Evolutionary conservation across 2,888 invertebrate species (phyloP).

Genomic region (Palloptera scutellata): DNA sequence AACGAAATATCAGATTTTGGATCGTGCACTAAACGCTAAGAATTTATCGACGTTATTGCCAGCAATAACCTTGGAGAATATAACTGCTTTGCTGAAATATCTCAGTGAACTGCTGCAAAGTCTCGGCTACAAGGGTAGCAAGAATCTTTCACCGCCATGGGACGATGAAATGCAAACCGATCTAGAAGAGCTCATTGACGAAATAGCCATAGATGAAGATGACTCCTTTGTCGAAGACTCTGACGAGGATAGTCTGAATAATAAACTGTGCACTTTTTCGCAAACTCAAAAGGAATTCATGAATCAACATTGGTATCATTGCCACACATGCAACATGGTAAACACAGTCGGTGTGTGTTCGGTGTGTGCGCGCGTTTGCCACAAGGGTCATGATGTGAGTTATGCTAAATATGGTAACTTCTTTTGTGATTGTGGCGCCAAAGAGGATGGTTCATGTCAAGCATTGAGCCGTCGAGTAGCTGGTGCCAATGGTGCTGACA

Average conservation of each 20-base stretch:
- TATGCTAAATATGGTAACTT: constrained; percentile 99
- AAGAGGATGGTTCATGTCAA: constrained; percentile 84
- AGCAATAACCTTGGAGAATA: constrained; percentile 73
- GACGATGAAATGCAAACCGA: constrained; percentile 75
- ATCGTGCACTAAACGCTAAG: constrained; percentile 48
- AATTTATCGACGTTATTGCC: constrained; percentile 41
- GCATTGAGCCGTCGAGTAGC: constrained; percentile 63
- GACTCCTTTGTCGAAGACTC: constrained; percentile 84
- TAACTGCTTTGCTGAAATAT: constrained; percentile 85
- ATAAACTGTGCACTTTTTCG: constrained; percentile 93
- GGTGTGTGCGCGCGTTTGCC: constrained; percentile 96
- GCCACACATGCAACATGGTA: constrained; percentile 98
- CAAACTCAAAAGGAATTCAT: constrained; percentile 97
- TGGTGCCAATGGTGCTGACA: constrained; percentile 35
- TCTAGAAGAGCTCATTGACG: constrained; percentile 85
- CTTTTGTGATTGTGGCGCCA: constrained; percentile 99
- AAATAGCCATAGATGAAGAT: constrained; percentile 91
- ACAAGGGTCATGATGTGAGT: constrained; percentile 94
- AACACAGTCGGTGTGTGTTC: constrained; percentile 98
- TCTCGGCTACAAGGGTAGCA: constrained; percentile 61
- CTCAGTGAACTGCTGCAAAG: constrained; percentile 73
- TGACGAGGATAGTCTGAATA: constrained; percentile 63
- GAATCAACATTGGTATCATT: constrained; percentile 99
- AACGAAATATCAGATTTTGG: constrained; percentile 67
- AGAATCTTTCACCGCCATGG: constrained; percentile 75